Percentiles rank a stretch among this genome's conserved stretches.
Evolutionary conservation across 1,140 invertebrate genomes (phyloP).

Genomic region (Nebria ingens): DNA sequence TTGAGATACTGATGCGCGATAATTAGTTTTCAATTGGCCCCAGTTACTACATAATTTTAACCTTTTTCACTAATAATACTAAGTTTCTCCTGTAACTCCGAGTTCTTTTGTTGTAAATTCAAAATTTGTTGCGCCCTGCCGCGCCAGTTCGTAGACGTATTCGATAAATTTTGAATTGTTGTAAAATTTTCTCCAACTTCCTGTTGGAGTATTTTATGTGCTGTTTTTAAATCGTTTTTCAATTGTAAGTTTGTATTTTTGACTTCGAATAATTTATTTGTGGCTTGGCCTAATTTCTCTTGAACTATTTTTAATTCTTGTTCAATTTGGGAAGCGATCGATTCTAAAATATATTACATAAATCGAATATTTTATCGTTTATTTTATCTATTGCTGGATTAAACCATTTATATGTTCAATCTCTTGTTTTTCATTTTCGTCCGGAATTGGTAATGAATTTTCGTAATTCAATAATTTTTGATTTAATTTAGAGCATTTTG

Average conservation of each 20-base stretch:
- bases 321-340: slow-evolving; percentile 22
- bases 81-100: slow-evolving; percentile 50
- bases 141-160: slow-evolving; percentile 42
- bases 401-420: no score
- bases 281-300: slow-evolving; percentile 44
- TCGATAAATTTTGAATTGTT: slow-evolving; percentile 19
- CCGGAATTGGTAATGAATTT: neutral
- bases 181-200: slow-evolving; percentile 49
- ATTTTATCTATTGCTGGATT: no score
- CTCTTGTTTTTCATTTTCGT: no score
- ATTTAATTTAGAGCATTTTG: slow-evolving; percentile 32
- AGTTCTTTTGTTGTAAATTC: slow-evolving; percentile 50
- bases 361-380: no score
- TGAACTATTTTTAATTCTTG: slow-evolving; percentile 43
- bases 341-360: slow-evolving; percentile 18
- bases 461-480: slow-evolving; percentile 23
- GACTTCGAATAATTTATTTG: slow-evolving; percentile 52
- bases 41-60: no score
- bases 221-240: slow-evolving; percentile 50
- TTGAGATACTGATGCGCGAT: no score
- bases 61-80: no score
- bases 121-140: slow-evolving; percentile 60
- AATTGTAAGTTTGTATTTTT: slow-evolving; percentile 53
- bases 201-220: slow-evolving; percentile 51
- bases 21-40: no score